Evolutionary conservation across 2,113 vertebrate genomes (phyloP), one percentile per base, ranked within the genome.

Genomic region (Lycaon pictus): DNA sequence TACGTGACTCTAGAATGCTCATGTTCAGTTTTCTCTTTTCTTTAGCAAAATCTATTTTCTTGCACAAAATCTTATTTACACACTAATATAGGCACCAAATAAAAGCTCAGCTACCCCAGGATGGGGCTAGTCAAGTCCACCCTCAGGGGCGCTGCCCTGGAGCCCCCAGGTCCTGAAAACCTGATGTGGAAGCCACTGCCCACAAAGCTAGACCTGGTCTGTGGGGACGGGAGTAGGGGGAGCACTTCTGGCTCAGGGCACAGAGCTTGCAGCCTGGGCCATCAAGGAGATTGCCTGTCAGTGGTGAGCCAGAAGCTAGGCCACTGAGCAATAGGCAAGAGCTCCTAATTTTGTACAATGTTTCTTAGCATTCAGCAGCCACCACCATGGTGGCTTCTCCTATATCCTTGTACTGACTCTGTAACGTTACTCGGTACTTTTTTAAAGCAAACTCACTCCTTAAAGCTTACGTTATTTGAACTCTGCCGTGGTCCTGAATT

Each of bases 81-180:
- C 10, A 15, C 23, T 67, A 37, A 56, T 62, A 11, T 8, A 74
- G 19, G 69, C 77, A 92, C 84, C 25, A 90, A 67, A 60, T 9
- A 67, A 76, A 88, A 71, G 1, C 51, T 90, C 29, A 53, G 35
- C 20, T 25, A 37, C 25, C 53, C 35, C 43, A 7, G 29, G 23
- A 37, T 43, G 60, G 74, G 56, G 27, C 16, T 58, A 0, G 11
- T 35, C 48, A 0, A 12, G 1, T 22, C 25, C 0, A 0, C 16
- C 32, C 32, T 71, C 27, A 13, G 43, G 37, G 35, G 11, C 1
- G 5, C 43, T n/a, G 81, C 51, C 48, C 11, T 43, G 56, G 7
- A 56, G 17, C 80, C 35, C 43, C 51, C 1, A 17, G 77, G 2
- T 65, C 58, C 76, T 94, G 3, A 72, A 5, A 90, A 60, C 37